A percentile compares a stretch with the other conserved stretches of the same genome.
phyloP scores from a whole-genome alignment of 2,888 invertebrate species.

The Campaea margaritaria region DNA sequence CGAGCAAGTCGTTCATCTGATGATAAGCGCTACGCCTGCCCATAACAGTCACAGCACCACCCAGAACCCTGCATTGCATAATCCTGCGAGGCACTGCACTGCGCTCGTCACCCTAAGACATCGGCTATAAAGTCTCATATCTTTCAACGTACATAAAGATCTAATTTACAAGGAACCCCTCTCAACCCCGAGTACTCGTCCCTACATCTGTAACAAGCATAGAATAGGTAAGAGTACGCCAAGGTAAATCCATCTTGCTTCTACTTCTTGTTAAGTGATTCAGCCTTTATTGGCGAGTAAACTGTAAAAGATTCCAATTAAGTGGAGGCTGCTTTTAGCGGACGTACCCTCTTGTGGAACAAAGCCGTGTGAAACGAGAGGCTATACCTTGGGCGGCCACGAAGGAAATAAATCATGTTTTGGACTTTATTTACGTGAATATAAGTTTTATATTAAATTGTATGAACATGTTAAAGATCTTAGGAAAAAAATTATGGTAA shows the following conservation, averaged over 20 bases:
- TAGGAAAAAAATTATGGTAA: no score
- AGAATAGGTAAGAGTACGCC: background rate
- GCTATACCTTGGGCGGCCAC: slow-evolving; percentile 36
- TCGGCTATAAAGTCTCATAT: no score
- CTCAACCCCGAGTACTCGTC: background rate
- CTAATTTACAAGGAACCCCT: background rate
- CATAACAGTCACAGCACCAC: no score
- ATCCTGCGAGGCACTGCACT: no score
- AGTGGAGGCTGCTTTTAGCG: slow-evolving; percentile 64
- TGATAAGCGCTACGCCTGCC: no score
- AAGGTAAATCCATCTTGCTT: slow-evolving; percentile 46
- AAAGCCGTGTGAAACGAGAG: slow-evolving; percentile 48
- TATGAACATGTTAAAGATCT: no score
- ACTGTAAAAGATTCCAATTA: slow-evolving; percentile 84
- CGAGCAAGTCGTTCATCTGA: no score
- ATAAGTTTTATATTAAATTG: no score
- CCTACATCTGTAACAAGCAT: slow-evolving; percentile 47
- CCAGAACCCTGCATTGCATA: no score
- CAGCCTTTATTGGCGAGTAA: slow-evolving; percentile 75
- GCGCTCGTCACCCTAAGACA: no score
- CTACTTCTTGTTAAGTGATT: slow-evolving; percentile 53
- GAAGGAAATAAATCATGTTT: slow-evolving; percentile 26
- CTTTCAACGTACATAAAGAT: background rate
- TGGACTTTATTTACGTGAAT: no score
- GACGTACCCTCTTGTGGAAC: slow-evolving; percentile 67